These are phyloP conservation scores for Dexiosoma caninum DNA, from an alignment of 2,888 invertebrate genomes.

Conservation along the genomic window DNA sequence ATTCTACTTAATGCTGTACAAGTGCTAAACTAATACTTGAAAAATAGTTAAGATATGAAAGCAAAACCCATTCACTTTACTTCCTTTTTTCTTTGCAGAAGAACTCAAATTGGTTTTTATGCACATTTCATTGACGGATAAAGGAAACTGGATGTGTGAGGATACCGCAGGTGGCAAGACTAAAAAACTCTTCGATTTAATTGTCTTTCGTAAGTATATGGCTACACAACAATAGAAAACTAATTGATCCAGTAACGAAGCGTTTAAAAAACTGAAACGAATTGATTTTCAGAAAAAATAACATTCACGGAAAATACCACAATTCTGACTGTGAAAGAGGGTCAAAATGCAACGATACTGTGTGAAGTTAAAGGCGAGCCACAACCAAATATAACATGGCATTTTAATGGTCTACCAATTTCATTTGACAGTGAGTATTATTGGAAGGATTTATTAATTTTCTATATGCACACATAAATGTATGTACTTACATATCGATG, in stretches of 20 bases:
- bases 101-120: slow-evolving; percentile 78
- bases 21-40: no score
- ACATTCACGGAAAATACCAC: slow-evolving; percentile 80
- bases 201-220: slow-evolving; percentile 77
- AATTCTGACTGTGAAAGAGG: slow-evolving; percentile 79
- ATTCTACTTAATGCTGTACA: no score
- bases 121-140: slow-evolving; percentile 78
- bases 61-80: no score
- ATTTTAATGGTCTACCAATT: slow-evolving; percentile 77
- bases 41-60: no score
- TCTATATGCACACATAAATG: no score
- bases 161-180: slow-evolving; percentile 67
- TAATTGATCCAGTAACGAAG: slow-evolving; percentile 46
- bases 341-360: slow-evolving; percentile 77
- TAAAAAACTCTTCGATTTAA: slow-evolving; percentile 75
- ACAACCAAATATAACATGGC: slow-evolving; percentile 78
- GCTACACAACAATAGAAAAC: slow-evolving; percentile 38
- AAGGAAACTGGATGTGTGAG: slow-evolving; percentile 79
- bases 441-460: background rate
- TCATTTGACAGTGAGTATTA: slow-evolving; percentile 70
- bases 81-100: slow-evolving; percentile 67
- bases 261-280: slow-evolving; percentile 21
- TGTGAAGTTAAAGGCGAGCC: slow-evolving; percentile 79
- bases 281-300: slow-evolving; percentile 78
- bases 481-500: no score